Conservation (phyloP, 2,888 invertebrate genomes). For the Parthenolecanium corni region DNA sequence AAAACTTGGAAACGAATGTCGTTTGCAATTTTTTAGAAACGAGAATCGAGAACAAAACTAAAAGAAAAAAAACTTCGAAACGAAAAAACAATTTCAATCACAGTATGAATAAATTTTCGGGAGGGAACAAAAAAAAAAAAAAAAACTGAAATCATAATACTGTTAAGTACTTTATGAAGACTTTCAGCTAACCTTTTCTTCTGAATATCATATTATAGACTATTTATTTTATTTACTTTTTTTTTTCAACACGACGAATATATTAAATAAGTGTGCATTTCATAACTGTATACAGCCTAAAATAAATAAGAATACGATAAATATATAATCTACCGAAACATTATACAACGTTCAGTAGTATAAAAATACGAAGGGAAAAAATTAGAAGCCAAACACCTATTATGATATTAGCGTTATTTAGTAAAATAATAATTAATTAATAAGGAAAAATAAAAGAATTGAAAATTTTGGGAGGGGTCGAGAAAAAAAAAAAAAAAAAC, state of each 20-base stretch:
- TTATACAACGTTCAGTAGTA: slow-evolving; percentile 15
- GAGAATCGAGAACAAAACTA: too few species aligned
- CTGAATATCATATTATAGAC: background rate
- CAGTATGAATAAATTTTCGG: too few species aligned
- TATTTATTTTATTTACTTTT: background rate
- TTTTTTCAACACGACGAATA: too few species aligned
- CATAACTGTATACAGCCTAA: slow-evolving; percentile 22
- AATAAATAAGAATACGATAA: background rate
- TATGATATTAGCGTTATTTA: slow-evolving; percentile 25
- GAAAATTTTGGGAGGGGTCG: too few species aligned
- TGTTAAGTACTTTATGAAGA: background rate
- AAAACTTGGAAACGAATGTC: slow-evolving; percentile 6
- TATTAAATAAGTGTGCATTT: slow-evolving; percentile 23
- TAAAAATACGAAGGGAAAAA: too few species aligned
- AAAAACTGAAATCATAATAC: slow-evolving; percentile 7
- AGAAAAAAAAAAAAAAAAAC: background rate
- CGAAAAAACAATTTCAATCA: too few species aligned
- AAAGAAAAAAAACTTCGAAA: too few species aligned
- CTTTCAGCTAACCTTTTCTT: background rate
- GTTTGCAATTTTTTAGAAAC: too few species aligned
- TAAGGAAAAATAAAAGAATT: too few species aligned
- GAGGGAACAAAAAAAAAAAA: background rate
- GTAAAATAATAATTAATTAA: too few species aligned
- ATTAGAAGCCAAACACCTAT: slow-evolving; percentile 21
- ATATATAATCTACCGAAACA: slow-evolving; percentile 9